A percentile compares a stretch with the other conserved stretches of the same genome.
Evolutionary conservation across 2,797 vertebrate genomes (phyloP).

Genomic region (Melanotaenia parkinsoni): DNA sequence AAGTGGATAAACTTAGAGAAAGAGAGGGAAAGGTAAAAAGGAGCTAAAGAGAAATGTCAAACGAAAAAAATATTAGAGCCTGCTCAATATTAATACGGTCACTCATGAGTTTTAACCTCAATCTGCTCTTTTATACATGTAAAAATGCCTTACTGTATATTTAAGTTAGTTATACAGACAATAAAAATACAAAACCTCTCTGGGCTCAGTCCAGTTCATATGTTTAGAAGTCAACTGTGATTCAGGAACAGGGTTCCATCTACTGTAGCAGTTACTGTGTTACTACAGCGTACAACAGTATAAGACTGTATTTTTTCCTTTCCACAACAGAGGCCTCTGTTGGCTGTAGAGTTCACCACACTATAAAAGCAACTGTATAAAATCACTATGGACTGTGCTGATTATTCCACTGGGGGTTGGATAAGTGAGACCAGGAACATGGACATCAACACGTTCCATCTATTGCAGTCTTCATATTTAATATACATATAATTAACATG

Average conservation of each 20-base stretch:
- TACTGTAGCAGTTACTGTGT: conserved; percentile 22
- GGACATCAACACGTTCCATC: conserved; percentile 27
- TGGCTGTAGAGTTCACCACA: conserved; percentile 31
- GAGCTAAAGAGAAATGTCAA: neutral
- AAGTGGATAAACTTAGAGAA: no score
- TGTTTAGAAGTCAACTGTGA: conserved; percentile 1
- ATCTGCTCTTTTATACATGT: conserved; percentile 21
- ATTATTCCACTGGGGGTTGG: conserved; percentile 36
- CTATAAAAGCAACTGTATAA: conserved; percentile 40
- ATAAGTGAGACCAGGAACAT: conserved; percentile 30
- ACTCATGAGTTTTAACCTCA: conserved; percentile 31
- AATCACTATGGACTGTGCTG: conserved; percentile 31
- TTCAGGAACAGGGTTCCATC: conserved; percentile 17
- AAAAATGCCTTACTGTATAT: conserved; percentile 10
- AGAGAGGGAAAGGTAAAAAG: neutral
- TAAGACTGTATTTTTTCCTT: conserved; percentile 48
- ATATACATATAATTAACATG: conserved; percentile 53
- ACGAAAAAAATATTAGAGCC: conserved; percentile 4
- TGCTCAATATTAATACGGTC: conserved; percentile 27
- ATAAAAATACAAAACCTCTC: conserved; percentile 11
- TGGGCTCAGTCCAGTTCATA: conserved; percentile 10
- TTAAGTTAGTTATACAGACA: conserved; percentile 47
- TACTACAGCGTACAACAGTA: conserved; percentile 25
- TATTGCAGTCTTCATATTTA: conserved; percentile 53
- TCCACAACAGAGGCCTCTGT: conserved; percentile 29